Evolutionary conservation across 2,797 vertebrate species (phyloP).

Genomic region (Enteromius viviparus): DNA sequence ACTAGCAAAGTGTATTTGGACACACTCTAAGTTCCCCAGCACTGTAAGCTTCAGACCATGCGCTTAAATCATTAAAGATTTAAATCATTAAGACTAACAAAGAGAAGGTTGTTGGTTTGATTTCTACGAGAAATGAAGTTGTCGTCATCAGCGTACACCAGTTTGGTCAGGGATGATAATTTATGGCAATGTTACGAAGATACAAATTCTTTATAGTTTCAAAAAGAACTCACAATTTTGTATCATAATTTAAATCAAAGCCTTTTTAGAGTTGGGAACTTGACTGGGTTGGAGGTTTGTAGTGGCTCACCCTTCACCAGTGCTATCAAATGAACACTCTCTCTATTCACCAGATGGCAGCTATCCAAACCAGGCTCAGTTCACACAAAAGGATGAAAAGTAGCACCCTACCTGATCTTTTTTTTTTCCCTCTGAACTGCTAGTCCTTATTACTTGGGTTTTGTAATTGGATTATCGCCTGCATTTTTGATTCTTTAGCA

Average conservation of each 20-base stretch:
- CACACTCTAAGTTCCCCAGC: too few relatives aligned
- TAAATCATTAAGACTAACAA: not conserved
- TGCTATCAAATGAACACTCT: slow-evolving; percentile 53
- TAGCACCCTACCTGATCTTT: slow-evolving; percentile 13
- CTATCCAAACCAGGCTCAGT: slow-evolving; percentile 48
- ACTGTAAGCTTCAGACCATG: too few relatives aligned
- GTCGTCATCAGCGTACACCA: not conserved
- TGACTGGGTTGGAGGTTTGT: slow-evolving; percentile 4
- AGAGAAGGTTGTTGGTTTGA: not conserved
- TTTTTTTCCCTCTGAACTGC: not conserved
- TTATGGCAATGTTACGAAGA: not conserved
- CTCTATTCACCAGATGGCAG: slow-evolving; percentile 48
- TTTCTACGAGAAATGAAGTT: not conserved
- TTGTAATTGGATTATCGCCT: slow-evolving; percentile 62
- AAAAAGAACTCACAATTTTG: not conserved
- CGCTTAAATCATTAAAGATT: too few relatives aligned
- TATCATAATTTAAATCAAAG: not conserved
- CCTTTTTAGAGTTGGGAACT: slow-evolving; percentile 36
- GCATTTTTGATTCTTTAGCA: slow-evolving; percentile 53
- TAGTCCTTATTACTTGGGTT: slow-evolving; percentile 47
- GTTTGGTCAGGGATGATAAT: not conserved
- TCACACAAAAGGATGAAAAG: slow-evolving; percentile 40
- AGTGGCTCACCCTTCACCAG: slow-evolving; percentile 39
- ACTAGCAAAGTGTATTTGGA: too few relatives aligned
- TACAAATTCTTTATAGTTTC: not conserved